A percentile compares a stretch with the other conserved stretches of the same genome.
Conservation (phyloP, 1,140 invertebrate genomes). For the Papilio xuthus region DNA sequence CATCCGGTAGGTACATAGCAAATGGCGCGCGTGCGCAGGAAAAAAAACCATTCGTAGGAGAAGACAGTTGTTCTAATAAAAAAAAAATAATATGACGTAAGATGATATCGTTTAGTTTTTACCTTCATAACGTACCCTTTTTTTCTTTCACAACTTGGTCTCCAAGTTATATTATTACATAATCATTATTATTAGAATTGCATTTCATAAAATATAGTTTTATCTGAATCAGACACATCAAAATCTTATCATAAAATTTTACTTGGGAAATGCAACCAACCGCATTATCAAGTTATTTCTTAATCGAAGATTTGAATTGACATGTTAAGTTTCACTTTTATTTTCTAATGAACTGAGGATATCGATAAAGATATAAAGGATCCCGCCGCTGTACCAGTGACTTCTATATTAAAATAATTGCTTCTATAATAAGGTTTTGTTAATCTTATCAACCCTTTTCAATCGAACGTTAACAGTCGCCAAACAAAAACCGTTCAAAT, state of each 20-base stretch:
- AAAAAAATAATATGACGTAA: conserved; percentile 2
- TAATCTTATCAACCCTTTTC: conserved; percentile 10
- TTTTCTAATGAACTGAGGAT: neutral
- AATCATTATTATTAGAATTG: neutral
- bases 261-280: neutral
- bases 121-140: too few relatives aligned
- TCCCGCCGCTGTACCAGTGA: neutral
- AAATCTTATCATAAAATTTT: neutral
- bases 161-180: neutral
- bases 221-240: neutral
- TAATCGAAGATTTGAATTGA: neutral
- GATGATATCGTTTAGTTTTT: neutral
- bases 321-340: neutral
- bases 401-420: neutral
- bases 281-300: neutral
- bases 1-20: conserved; percentile 63
- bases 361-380: neutral
- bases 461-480: neutral
- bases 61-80: conserved; percentile 14
- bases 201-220: neutral
- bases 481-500: conserved; percentile 12
- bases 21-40: conserved; percentile 54
- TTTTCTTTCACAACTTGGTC: neutral
- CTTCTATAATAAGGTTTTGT: neutral
- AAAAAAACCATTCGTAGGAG: conserved; percentile 40